A percentile compares a stretch with the other conserved stretches of the same genome.
These are phyloP conservation scores for Copsychus sechellarum DNA, from an alignment of 2,113 vertebrate genomes.

Conservation along the genomic window DNA sequence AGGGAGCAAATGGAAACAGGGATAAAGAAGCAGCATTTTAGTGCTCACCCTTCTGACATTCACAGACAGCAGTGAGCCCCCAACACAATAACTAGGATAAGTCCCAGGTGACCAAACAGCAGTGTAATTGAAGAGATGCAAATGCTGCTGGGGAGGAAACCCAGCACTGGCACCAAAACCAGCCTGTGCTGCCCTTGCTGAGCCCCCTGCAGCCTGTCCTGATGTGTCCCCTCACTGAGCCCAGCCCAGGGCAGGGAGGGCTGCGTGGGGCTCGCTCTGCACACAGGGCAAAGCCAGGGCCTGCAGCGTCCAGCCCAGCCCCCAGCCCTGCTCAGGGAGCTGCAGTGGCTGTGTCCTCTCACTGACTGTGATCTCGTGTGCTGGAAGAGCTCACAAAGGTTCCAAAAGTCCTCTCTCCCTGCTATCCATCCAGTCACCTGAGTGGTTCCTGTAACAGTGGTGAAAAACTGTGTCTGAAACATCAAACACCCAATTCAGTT, in stretches of 20 bases:
- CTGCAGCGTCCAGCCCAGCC: background rate
- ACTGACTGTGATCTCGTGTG: accelerated
- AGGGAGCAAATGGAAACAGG: background rate
- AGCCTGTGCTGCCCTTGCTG: background rate
- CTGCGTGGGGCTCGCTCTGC: accelerated
- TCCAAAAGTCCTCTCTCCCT: background rate
- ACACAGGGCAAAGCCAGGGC: background rate
- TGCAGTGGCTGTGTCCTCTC: accelerated
- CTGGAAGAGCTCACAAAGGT: background rate
- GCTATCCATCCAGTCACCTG: background rate
- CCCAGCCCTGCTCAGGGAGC: background rate
- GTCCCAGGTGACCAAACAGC: background rate
- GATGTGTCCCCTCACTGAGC: background rate
- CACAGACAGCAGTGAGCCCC: background rate
- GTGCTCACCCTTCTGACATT: background rate
- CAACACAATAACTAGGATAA: background rate
- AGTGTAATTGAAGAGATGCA: background rate
- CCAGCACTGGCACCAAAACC: background rate
- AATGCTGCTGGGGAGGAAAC: background rate
- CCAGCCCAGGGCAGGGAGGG: background rate
- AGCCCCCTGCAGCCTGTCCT: background rate
- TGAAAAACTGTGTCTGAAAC: background rate
- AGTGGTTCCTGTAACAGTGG: background rate
- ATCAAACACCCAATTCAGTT: background rate
- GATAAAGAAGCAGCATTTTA: background rate